These are phyloP conservation scores for Trichopria drosophilae DNA, from an alignment of 2,888 invertebrate species.

Conservation along the genomic window DNA sequence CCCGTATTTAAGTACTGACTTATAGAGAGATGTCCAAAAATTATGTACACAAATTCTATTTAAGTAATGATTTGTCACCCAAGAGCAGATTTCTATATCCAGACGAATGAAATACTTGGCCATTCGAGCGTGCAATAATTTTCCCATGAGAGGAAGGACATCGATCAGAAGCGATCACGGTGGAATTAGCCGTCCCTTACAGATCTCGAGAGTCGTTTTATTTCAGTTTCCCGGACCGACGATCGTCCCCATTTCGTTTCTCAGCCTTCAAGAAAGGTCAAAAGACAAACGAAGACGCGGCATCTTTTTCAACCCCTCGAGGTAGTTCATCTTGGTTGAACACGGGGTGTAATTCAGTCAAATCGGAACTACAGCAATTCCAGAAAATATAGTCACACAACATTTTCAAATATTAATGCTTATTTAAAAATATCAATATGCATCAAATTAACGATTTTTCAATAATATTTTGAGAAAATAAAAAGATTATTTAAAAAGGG, in stretches of 20 bases:
- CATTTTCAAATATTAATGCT: too few species aligned
- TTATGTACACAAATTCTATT: too few species aligned
- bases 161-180: constrained; percentile 57
- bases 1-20: constrained; percentile 28
- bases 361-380: too few species aligned
- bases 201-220: constrained; percentile 48
- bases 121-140: constrained; percentile 38
- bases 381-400: too few species aligned
- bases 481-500: not conserved
- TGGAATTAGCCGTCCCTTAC: constrained; percentile 58
- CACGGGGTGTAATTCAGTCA: too few species aligned
- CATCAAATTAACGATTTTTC: not conserved
- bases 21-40: too few species aligned
- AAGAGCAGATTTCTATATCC: too few species aligned
- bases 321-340: too few species aligned
- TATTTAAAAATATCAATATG: too few species aligned
- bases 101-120: constrained; percentile 10
- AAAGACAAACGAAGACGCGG: constrained; percentile 30
- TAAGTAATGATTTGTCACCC: too few species aligned
- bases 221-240: constrained; percentile 35
- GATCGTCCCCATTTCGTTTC: constrained; percentile 26
- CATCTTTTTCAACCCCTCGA: constrained; percentile 1
- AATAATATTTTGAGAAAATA: not conserved
- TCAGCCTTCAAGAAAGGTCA: constrained; percentile 27
- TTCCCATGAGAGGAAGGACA: constrained; percentile 46